These are phyloP conservation scores for Melanotaenia maccullochi DNA, from an alignment of 2,797 vertebrate genomes.

Conservation along the genomic window DNA sequence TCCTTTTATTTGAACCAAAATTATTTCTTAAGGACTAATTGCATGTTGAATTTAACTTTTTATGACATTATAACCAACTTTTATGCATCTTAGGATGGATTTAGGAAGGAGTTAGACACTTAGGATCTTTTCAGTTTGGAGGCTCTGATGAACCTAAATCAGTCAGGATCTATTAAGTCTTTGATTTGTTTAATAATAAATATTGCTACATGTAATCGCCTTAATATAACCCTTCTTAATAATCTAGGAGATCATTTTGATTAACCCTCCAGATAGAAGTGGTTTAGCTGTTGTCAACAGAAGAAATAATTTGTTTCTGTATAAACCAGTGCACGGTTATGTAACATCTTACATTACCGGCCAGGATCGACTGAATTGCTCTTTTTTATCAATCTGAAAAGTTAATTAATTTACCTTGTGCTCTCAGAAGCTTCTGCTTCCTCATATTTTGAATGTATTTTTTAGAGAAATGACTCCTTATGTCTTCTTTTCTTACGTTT, in stretches of 20 bases:
- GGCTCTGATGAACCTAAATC: neutral
- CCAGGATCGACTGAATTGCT: neutral
- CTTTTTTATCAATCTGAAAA: neutral
- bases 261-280: no score
- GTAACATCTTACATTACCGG: neutral
- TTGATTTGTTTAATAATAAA: neutral
- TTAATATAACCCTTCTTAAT: no score
- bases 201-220: no score
- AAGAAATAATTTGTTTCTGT: no score
- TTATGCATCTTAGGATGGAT: neutral
- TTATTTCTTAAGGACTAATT: neutral
- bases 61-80: neutral
- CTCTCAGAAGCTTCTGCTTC: neutral
- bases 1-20: neutral
- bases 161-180: neutral
- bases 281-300: no score
- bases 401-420: neutral
- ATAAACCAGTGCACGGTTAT: no score
- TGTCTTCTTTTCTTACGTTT: neutral
- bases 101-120: no score
- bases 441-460: constrained; percentile 6
- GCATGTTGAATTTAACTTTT: neutral
- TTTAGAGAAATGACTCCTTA: neutral
- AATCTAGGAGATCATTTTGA: no score
- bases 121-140: neutral